Conservation (phyloP, 2,797 vertebrate genomes). For the Telmatherina bonti region DNA sequence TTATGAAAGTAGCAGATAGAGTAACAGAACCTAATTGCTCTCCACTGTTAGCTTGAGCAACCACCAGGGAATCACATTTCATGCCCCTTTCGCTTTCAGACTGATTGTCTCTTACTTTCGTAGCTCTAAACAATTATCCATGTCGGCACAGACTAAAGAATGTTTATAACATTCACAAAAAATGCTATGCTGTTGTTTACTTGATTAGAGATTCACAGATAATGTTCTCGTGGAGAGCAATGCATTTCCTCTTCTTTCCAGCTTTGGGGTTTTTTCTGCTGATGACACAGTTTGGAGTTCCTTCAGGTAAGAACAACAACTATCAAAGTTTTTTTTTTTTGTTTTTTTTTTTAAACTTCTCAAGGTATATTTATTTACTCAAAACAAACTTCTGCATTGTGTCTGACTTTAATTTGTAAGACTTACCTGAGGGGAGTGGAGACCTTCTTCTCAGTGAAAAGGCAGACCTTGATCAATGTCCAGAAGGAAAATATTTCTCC, state of each 20-base stretch:
- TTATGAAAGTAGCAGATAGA: slow-evolving; percentile 70
- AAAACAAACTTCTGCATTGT: not conserved
- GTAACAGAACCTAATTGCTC: slow-evolving; percentile 70
- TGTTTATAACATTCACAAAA: slow-evolving; percentile 25
- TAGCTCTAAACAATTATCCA: slow-evolving; percentile 46
- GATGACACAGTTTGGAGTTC: slow-evolving; percentile 40
- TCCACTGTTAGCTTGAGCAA: slow-evolving; percentile 57
- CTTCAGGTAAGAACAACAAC: slow-evolving; percentile 75
- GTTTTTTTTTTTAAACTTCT: not conserved
- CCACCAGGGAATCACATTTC: slow-evolving; percentile 75
- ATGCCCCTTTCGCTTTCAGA: slow-evolving; percentile 82
- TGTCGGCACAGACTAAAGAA: slow-evolving; percentile 25
- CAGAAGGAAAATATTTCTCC: slow-evolving; percentile 79
- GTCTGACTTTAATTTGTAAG: slow-evolving; percentile 32
- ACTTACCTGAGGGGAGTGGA: slow-evolving; percentile 59
- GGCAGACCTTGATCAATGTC: slow-evolving; percentile 73
- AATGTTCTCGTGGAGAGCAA: slow-evolving; percentile 53
- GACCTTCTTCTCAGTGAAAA: slow-evolving; percentile 37
- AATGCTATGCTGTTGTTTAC: slow-evolving; percentile 2
- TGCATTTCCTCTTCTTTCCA: slow-evolving; percentile 55
- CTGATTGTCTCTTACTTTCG: slow-evolving; percentile 72
- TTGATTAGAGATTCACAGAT: slow-evolving; percentile 15
- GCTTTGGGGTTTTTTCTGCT: slow-evolving; percentile 53
- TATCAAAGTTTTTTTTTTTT: not conserved
- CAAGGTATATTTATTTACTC: not conserved